Percentiles rank a stretch among this genome's conserved stretches.
These are phyloP conservation scores for Melangyna quadrimaculata DNA, from an alignment of 2,888 invertebrate genomes.

Conservation along the genomic window DNA sequence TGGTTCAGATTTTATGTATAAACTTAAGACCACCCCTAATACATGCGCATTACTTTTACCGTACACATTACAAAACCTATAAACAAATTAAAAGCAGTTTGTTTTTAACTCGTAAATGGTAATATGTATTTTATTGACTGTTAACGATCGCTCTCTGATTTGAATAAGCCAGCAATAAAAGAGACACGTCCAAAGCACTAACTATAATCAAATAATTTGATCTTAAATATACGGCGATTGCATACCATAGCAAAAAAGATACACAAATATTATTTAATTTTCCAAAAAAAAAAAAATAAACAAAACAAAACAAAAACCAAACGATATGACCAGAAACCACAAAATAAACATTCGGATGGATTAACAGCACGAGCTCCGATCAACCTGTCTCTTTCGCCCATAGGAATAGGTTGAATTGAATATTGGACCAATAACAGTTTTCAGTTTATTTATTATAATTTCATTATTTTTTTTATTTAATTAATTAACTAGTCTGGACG, in stretches of 20 bases:
- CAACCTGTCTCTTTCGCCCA: slow-evolving; percentile 25
- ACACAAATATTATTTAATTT: slow-evolving; percentile 19
- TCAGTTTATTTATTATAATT: slow-evolving; percentile 18
- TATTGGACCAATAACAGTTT: neutral
- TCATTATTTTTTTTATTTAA: slow-evolving; percentile 25
- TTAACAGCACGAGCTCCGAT: slow-evolving; percentile 24
- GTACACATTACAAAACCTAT: too few relatives aligned
- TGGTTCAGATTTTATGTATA: too few relatives aligned
- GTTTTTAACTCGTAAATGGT: too few relatives aligned
- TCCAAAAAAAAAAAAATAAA: neutral
- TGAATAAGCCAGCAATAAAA: slow-evolving; percentile 34
- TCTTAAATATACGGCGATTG: slow-evolving; percentile 6
- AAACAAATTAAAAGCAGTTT: too few relatives aligned
- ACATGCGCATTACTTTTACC: too few relatives aligned
- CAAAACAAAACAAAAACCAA: slow-evolving; percentile 1
- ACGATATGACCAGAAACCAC: neutral
- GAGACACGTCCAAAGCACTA: slow-evolving; percentile 28
- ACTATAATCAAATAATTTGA: slow-evolving; percentile 46
- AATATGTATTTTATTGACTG: slow-evolving; percentile 38
- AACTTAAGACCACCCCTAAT: too few relatives aligned
- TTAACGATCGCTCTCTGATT: slow-evolving; percentile 47
- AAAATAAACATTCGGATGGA: slow-evolving; percentile 26
- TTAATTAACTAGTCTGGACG: slow-evolving; percentile 53
- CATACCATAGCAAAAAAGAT: neutral
- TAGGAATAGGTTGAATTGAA: too few relatives aligned